Base-by-base conservation (phyloP, 2,797 vertebrate species). In the Epinephelus malabaricus region DNA sequence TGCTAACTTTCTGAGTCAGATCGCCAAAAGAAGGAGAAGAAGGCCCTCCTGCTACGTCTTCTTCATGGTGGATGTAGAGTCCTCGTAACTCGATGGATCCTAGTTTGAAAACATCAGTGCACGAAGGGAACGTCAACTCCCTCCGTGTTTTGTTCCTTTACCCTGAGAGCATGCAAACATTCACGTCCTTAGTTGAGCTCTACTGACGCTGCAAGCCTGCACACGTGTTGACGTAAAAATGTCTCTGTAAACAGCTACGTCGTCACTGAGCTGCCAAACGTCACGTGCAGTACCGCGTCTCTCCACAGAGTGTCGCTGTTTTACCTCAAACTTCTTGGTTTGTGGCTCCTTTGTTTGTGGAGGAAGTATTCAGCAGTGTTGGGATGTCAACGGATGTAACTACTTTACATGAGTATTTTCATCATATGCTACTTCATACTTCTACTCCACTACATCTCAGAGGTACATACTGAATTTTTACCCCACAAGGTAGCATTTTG, bases 181-280 rank as follows among this genome's bases (percentile, higher is more conserved):
- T 75, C 89, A 91, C 89, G 90, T 90, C 8, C 4, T 6, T 7
- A 49, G 34, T 8, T 34, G 34, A 34, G 7, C 34, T 0, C 34
- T 34, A 14, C 30, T 9, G 30, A 60, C 61, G 74, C 72, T 9
- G 30, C 82, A 66, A 86, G 86, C 23, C 67, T 18, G 51, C 61
- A 69, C 92, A 87, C 92, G 90, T 87, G 91, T 47, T 86, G 89
- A 93, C 89, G 86, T 92, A 62, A 67, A 83, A 53, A 19, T 2
- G 75, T 85, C 88, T 92, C 91, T 87, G 83, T 92, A 84, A 92
- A 90, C 89, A 89, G 76, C 80, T 27, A 82, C 86, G 83, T 88
- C 86, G 83, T 88, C 80, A 83, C 77, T 8, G 25, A 21, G 54
- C 4, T 0, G 1, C 0, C 0, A 6, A 10, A 40, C 45, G 6